Conservation (phyloP, 2,113 vertebrate genomes). For the Callipepla squamata region DNA sequence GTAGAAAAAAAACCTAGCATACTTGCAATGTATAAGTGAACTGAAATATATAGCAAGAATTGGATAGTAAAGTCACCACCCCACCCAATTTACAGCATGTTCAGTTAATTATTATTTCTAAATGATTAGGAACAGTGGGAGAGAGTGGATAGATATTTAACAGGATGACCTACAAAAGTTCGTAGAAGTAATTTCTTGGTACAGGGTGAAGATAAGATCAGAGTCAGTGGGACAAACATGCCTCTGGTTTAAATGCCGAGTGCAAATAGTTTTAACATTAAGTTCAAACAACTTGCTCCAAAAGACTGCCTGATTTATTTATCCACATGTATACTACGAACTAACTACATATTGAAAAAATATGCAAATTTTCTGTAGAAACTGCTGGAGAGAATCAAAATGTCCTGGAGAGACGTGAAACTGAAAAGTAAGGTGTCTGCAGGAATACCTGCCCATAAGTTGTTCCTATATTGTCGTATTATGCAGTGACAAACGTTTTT, state of each 20-base stretch:
- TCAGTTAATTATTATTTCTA: conserved; percentile 70
- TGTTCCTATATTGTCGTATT: background rate
- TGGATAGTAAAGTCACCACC: background rate
- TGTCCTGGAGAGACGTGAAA: background rate
- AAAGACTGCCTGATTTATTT: background rate
- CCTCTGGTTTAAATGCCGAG: background rate
- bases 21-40: background rate
- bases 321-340: background rate
- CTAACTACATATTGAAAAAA: background rate
- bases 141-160: conserved; percentile 68
- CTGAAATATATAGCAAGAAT: conserved; percentile 9
- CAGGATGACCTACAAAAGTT: conserved; percentile 67
- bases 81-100: conserved; percentile 10
- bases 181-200: conserved; percentile 42
- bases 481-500: background rate
- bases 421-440: background rate
- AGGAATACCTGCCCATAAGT: background rate
- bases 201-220: conserved; percentile 58
- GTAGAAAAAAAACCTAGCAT: conserved; percentile 6
- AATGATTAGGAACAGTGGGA: conserved; percentile 29
- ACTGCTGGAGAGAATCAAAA: background rate
- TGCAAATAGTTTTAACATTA: background rate
- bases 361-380: background rate
- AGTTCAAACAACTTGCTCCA: background rate
- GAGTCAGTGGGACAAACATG: background rate